Evolutionary conservation across 1,140 invertebrate genomes (phyloP), one percentile per base, ranked within the genome.

Genomic region (Protaetia brevitarsis): DNA sequence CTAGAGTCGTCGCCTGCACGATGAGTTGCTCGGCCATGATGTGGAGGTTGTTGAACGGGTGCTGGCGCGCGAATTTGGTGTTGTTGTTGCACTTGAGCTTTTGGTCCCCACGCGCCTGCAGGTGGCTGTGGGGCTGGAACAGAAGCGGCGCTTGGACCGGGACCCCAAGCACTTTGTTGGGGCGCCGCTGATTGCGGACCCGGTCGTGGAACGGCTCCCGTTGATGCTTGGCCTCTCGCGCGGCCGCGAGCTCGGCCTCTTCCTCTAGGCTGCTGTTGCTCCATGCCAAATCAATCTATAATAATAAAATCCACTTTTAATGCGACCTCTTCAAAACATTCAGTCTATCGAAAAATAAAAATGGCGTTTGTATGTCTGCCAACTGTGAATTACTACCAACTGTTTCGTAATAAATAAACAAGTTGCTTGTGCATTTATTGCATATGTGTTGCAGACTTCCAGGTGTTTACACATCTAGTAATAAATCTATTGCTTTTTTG

Each of bases 1-100:
- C 26, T 30, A 19, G 27, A 16, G 11, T 36, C 31, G 1, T 13
- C 61, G 1, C 13, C 30, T 19, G 41, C 6, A 3, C 41, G 13
- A 23, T 23, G 19, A 8, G 19, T 23, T 23, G 41, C 26, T 29
- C 63, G n/a, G n/a, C 36, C 28, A 1, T 36, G 37, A 2, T 51
- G 60, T 0, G 28, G 23, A 21, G 16, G 23, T 30, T 64, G 63
- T 1, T 23, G 21, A 29, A 51, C 36, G 6, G 63, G 63, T 28
- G 21, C 63, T 6, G 63, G 63, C 13, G 34, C 36, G 6, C 63
- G 21, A n/a, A 64, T 27, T 13, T 51, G 63, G 7, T 64, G 63
- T 8, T 64, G 63, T 37, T 64, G 63, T 30, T 64, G 63, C 5
- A 64, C 63, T 51, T 64, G 63, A 3, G 27, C 10, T n/a, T 37